Evolutionary conservation across 2,113 vertebrate genomes (phyloP), one percentile per base, ranked within the genome.

Genomic region (Alces alces): DNA sequence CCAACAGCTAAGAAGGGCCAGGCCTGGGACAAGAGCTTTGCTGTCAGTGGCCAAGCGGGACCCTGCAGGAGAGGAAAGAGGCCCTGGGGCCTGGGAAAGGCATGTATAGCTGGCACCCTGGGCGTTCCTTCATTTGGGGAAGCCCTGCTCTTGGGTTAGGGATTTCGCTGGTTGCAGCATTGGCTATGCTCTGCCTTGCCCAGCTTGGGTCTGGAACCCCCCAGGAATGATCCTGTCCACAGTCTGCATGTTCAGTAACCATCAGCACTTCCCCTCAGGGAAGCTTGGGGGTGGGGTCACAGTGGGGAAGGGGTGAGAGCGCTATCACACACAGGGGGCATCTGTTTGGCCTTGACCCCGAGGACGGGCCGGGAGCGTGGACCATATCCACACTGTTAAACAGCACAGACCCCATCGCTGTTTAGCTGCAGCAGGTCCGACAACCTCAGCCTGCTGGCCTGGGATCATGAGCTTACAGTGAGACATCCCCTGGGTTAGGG

Each of bases 21-120:
- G 36, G 58, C 4, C 45, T 27, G 13, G 45, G 15, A 7, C 25
- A 9, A 25, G 3, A 47, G 60, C 47, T 76, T 6, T 21, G 60
- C n/a, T 60, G 28, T 45, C 50, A 28, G 73, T 0, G 19, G 16
- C 45, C 14, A 5, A n/a, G 39, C 5, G 8, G 79, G 36, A 19
- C 10, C 58, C 3, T 14, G 25, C 7, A 14, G 28, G 60, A 33
- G 17, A 52, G 33, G 6, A 15, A n/a, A 39, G 73, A 13, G 47
- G 14, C 6, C n/a, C 14, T 1, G n/a, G 13, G 33, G 39, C 25
- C 50, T 23, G n/a, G 9, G 17, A 21, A 5, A 9, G 23, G 57
- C 17, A 11, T 0, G 0, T 5, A 9, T 2, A 16, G 45, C 21
- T 8, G 58, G 43, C 0, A 8, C 21, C 1, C 6, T 0, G 1